phyloP scores from a whole-genome alignment of 1,140 invertebrate genomes.

The Papilio aristodemus region DNA sequence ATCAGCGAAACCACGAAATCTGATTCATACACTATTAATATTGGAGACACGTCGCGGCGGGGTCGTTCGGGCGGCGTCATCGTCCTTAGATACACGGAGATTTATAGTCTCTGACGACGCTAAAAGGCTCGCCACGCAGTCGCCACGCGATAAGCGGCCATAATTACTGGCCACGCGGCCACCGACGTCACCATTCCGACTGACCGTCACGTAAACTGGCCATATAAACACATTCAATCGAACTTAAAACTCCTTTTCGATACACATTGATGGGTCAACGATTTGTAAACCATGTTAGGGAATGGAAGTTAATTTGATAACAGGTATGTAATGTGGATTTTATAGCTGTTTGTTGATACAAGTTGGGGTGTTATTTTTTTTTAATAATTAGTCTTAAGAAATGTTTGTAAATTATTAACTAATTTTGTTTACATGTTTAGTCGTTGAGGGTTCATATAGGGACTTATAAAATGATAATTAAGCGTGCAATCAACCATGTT shows the following conservation, averaged over 20 bases:
- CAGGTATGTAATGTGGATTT: neutral
- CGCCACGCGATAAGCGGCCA: conserved; percentile 59
- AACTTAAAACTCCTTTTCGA: conserved; percentile 2
- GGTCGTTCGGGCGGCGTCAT: conserved; percentile 44
- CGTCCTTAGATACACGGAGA: conserved; percentile 54
- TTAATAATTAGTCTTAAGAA: neutral
- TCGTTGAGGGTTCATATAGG: too few relatives aligned
- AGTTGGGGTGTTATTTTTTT: neutral
- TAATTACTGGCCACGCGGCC: conserved; percentile 71
- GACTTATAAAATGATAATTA: too few relatives aligned
- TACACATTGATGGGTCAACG: conserved; percentile 21
- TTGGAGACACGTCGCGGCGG: conserved; percentile 38
- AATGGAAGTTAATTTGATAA: conserved; percentile 20
- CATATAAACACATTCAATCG: conserved; percentile 1
- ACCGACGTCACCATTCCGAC: conserved; percentile 40
- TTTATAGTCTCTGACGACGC: conserved; percentile 62
- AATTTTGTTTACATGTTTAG: too few relatives aligned
- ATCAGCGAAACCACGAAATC: conserved; percentile 14
- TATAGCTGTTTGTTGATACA: conserved; percentile 8
- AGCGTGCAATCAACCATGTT: too few relatives aligned
- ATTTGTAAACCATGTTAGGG: neutral
- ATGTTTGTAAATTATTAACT: too few relatives aligned
- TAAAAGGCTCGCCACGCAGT: conserved; percentile 64
- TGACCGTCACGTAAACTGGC: neutral
- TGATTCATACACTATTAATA: conserved; percentile 50